Base-by-base conservation (phyloP, 2,797 vertebrate species). In the Acanthiza pusilla region DNA sequence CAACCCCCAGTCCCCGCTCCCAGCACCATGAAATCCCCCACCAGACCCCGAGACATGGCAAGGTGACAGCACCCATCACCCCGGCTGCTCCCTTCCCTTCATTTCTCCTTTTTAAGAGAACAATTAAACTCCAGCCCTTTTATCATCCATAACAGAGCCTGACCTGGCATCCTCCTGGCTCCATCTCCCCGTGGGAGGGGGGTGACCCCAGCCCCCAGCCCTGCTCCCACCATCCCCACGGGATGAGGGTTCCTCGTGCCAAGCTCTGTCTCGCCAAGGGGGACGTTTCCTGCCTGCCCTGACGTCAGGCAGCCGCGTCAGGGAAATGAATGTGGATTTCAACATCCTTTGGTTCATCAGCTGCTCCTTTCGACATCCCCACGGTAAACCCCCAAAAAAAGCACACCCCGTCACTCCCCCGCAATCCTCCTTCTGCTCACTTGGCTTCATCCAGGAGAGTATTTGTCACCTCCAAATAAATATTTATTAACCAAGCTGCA, bases 381-480 rank as follows among this genome's bases (percentile, higher is more conserved):
- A 27, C 4, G 0, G 79, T 26, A 87, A 95, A 89, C n/a, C 80
- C 79, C 47, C 40, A 14, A 34, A 70, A 89, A 78, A 84, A 92
- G 89, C 82, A 94, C 88, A 34, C 88, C 82, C 92, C 34, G 48
- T 67, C 88, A 83, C 94, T 91, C 88, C 85, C 91, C 89, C 40
- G 3, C 82, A 66, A 61, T 60, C 66, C 71, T 91, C 34, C 86
- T 58, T 42, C 94, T 91, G 94, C 91, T 91, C 71, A 38, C 94
- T 93, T 29, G 51, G 82, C 86, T 93, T 75, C 71, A 88, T 29
- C 79, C 73, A 70, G 45, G 26, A 81, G 45, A 91, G 73, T 2
- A 17, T 30, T 89, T 88, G 94, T 90, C 95, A 92, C 89, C 85
- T 93, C 87, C 62, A 77, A 93, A 95, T 88, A 96, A 97, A 93